A percentile compares a stretch with the other conserved stretches of the same genome.
Conservation (phyloP, 2,113 vertebrate genomes). For the Paraplagusia blochii region DNA sequence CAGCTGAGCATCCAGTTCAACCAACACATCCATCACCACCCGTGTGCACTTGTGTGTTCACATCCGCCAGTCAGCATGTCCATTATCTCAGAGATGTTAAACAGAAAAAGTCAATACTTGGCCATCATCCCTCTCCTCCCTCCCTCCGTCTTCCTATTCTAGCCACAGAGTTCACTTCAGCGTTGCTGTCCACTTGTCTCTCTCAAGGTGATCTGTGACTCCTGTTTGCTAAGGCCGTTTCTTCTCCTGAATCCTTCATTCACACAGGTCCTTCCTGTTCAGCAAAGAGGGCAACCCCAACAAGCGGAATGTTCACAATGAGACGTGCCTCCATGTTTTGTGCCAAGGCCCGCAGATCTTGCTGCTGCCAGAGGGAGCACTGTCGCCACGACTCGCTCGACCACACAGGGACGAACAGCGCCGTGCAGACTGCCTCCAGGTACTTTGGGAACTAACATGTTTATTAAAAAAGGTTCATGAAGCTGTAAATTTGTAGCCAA, state of each 20-base stretch:
- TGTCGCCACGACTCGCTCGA: conserved; percentile 66
- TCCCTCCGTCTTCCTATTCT: background rate
- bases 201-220: background rate
- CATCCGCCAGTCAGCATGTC: conserved; percentile 33
- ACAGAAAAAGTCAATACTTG: conserved; percentile 47
- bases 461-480: background rate
- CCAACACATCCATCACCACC: conserved; percentile 39
- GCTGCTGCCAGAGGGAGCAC: conserved; percentile 67
- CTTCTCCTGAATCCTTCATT: background rate
- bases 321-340: conserved; percentile 73
- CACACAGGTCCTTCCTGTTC: conserved; percentile 66
- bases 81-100: conserved; percentile 58
- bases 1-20: conserved; percentile 28
- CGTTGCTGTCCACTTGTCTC: background rate
- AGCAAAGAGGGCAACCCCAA: conserved; percentile 74
- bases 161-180: background rate
- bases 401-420: conserved; percentile 71
- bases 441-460: conserved; percentile 9
- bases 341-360: conserved; percentile 72
- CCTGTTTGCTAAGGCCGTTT: background rate
- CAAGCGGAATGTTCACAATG: conserved; percentile 73
- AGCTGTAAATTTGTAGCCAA: too few relatives aligned
- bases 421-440: conserved; percentile 68
- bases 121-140: conserved; percentile 17
- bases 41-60: conserved; percentile 1